Percentiles rank a stretch among this genome's conserved stretches.
Evolutionary conservation across 2,797 vertebrate species (phyloP).

Genomic region (Phylloscopus collybita): DNA sequence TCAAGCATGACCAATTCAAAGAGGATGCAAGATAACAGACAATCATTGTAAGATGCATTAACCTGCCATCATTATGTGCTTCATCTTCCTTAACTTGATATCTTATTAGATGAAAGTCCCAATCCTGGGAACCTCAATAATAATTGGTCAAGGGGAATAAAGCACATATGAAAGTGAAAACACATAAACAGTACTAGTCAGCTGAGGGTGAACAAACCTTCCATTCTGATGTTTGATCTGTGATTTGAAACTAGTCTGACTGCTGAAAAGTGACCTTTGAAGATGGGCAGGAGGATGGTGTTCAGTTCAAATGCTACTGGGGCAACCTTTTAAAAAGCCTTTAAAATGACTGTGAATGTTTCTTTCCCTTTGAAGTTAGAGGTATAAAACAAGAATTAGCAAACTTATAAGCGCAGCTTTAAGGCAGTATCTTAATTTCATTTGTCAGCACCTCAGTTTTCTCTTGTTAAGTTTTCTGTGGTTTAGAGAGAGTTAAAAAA

Average conservation of each 20-base stretch:
- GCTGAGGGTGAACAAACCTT: background rate
- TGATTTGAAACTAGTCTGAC: background rate
- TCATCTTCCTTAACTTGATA: background rate
- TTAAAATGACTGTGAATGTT: background rate
- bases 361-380: background rate
- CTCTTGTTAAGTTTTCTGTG: background rate
- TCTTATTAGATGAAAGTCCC: background rate
- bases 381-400: background rate
- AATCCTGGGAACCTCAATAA: background rate
- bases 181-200: background rate
- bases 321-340: background rate
- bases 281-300: background rate
- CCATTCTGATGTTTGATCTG: background rate
- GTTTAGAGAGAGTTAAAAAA: background rate
- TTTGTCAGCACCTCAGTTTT: background rate
- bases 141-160: background rate
- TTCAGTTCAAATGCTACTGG: background rate
- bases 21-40: background rate
- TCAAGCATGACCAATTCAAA: background rate
- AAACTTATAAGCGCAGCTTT: background rate
- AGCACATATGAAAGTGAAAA: background rate
- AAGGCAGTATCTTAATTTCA: background rate
- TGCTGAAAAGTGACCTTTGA: background rate
- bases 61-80: background rate
- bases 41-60: background rate